Evolutionary conservation across 2,797 vertebrate species (phyloP).

Genomic region (Cynopterus sphinx): DNA sequence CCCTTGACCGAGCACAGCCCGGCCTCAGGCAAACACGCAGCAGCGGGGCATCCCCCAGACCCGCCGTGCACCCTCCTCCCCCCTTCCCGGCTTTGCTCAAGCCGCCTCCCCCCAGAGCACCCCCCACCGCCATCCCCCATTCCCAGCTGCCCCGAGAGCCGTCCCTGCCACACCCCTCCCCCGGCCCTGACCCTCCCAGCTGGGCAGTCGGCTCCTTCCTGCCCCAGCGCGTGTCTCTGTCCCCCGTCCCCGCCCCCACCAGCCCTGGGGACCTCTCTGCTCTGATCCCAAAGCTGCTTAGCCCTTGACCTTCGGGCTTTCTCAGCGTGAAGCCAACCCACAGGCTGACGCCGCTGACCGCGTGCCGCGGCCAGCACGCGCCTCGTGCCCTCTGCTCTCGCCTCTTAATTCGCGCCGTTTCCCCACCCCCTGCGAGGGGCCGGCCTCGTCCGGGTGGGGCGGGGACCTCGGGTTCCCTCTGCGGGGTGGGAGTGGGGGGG

Average conservation of each 20-base stretch:
- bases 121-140: rapidly evolving
- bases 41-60: too few relatives aligned
- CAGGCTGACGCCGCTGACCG: not conserved
- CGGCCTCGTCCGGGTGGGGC: not conserved
- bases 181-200: too few relatives aligned
- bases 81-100: not conserved
- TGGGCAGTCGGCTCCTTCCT: too few relatives aligned
- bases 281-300: not conserved
- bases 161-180: too few relatives aligned
- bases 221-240: not conserved
- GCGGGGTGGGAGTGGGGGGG: too few relatives aligned
- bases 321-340: not conserved
- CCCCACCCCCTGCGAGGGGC: not conserved
- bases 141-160: too few relatives aligned
- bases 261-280: not conserved
- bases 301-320: not conserved
- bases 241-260: not conserved
- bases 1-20: not conserved
- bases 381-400: not conserved
- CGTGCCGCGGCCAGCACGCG: not conserved
- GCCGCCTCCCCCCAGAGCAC: not conserved
- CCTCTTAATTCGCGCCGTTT: not conserved
- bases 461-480: not conserved
- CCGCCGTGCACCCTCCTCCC: not conserved
- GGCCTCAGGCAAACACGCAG: rapidly evolving